These are phyloP conservation scores for Kryptolebias marmoratus DNA, from an alignment of 2,113 vertebrate genomes.

Conservation along the genomic window DNA sequence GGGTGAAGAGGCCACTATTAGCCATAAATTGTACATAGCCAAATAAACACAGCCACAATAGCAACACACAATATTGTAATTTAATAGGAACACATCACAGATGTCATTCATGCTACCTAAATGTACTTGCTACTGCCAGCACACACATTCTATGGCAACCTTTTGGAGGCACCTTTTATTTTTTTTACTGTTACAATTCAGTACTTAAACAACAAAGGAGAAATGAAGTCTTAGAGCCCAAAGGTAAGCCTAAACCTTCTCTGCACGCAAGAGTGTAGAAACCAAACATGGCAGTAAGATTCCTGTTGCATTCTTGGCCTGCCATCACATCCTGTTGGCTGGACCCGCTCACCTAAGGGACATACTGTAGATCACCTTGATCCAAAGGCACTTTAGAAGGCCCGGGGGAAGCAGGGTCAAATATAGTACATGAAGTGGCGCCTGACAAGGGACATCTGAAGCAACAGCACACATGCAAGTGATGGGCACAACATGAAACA, in stretches of 20 bases:
- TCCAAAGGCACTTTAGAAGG: slow-evolving; percentile 68
- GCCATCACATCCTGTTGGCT: slow-evolving; percentile 78
- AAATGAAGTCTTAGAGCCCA: slow-evolving; percentile 10
- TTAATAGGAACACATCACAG: too few relatives aligned
- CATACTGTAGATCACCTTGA: slow-evolving; percentile 69
- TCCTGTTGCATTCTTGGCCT: slow-evolving; percentile 75
- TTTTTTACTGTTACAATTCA: not conserved
- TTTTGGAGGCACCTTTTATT: not conserved
- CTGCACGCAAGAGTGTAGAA: slow-evolving; percentile 48
- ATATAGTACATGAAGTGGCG: slow-evolving; percentile 65
- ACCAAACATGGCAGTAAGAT: slow-evolving; percentile 65
- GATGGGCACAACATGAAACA: slow-evolving; percentile 59
- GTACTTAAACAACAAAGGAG: not conserved
- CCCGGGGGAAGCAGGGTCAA: slow-evolving; percentile 50
- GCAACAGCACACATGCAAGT: slow-evolving; percentile 40
- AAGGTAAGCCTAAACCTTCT: slow-evolving; percentile 58
- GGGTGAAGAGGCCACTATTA: too few relatives aligned
- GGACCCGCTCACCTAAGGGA: slow-evolving; percentile 42
- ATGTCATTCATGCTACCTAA: too few relatives aligned
- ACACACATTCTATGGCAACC: too few relatives aligned
- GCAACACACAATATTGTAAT: too few relatives aligned
- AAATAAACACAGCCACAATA: too few relatives aligned
- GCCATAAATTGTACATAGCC: not conserved
- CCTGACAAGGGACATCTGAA: slow-evolving; percentile 33
- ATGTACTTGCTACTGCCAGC: too few relatives aligned